These are phyloP conservation scores for Isaurus tuberculatus DNA, from an alignment of 92 coral and sea anemone genomes.

Conservation along the genomic window DNA sequence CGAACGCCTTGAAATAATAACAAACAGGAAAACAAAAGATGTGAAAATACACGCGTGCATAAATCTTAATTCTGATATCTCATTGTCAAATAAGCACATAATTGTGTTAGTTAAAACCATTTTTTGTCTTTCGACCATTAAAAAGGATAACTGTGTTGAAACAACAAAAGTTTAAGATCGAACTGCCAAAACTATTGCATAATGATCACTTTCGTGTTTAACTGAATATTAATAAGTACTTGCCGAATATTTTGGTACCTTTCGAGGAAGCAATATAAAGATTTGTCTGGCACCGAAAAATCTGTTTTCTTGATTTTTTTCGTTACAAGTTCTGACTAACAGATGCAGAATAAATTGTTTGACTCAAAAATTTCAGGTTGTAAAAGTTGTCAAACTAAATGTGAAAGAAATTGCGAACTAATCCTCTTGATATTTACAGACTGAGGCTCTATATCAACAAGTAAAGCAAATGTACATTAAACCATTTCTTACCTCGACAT, in stretches of 20 bases:
- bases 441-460: background rate
- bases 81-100: too few species aligned
- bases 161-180: background rate
- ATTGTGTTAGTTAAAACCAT: background rate
- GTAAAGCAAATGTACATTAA: background rate
- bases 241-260: background rate
- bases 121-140: background rate
- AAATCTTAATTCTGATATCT: too few species aligned
- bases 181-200: background rate
- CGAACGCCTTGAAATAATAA: background rate
- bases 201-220: background rate
- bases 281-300: background rate
- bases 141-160: background rate
- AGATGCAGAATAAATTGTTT: background rate
- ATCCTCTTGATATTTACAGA: background rate
- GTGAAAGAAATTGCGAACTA: background rate
- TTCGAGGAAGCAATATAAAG: background rate
- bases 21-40: background rate
- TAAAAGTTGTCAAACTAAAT: background rate
- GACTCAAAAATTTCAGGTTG: background rate
- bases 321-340: background rate
- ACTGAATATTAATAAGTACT: slow-evolving; percentile 4
- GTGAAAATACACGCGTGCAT: too few species aligned
- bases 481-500: slow-evolving; percentile 67
- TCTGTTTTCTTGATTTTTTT: background rate